phyloP scores from a whole-genome alignment of 30 jellyfish, hydroid and myxozoan genomes.

The Pelagia noctiluca region DNA sequence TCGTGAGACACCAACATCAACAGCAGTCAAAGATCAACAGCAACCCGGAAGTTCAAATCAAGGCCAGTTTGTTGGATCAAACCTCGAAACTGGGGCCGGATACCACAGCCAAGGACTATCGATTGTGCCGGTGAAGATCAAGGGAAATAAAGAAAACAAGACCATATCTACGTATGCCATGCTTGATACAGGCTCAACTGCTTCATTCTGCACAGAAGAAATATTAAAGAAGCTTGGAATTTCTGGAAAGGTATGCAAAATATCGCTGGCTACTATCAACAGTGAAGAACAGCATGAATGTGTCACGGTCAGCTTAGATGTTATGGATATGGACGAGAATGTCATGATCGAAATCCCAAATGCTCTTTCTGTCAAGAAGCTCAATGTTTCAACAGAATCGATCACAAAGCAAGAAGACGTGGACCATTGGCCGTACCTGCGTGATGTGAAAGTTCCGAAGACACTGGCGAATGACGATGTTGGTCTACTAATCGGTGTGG shows the following conservation, averaged over 20 bases:
- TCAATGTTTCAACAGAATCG: slow-evolving; percentile 31
- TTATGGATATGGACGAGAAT: slow-evolving; percentile 46
- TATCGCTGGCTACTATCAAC: slow-evolving; percentile 53
- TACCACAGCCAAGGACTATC: slow-evolving; percentile 29
- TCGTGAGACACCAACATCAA: slow-evolving; percentile 30
- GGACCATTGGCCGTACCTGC: slow-evolving; percentile 49
- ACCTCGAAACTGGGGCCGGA: slow-evolving; percentile 57
- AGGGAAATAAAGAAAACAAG: slow-evolving; percentile 15
- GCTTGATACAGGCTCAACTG: slow-evolving; percentile 66
- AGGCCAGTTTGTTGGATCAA: slow-evolving; percentile 51
- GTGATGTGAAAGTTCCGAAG: slow-evolving; percentile 37
- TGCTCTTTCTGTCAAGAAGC: slow-evolving; percentile 32
- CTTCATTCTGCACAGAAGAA: slow-evolving; percentile 52
- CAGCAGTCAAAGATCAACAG: slow-evolving; percentile 3
- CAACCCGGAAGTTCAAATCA: slow-evolving; percentile 5
- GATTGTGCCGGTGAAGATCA: slow-evolving; percentile 37
- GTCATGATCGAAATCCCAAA: slow-evolving; percentile 38
- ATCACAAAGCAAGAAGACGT: slow-evolving; percentile 49
- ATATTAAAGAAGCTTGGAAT: slow-evolving; percentile 44
- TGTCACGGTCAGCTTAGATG: slow-evolving; percentile 41
- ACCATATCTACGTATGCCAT: slow-evolving; percentile 34
- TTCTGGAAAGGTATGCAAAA: slow-evolving; percentile 29
- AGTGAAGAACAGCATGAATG: slow-evolving; percentile 42
- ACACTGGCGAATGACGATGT: slow-evolving; percentile 28
- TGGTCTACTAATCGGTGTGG: slow-evolving; percentile 55